These are phyloP conservation scores for Cyanoderma ruficeps DNA, from an alignment of 2,113 vertebrate genomes.

Conservation along the genomic window DNA sequence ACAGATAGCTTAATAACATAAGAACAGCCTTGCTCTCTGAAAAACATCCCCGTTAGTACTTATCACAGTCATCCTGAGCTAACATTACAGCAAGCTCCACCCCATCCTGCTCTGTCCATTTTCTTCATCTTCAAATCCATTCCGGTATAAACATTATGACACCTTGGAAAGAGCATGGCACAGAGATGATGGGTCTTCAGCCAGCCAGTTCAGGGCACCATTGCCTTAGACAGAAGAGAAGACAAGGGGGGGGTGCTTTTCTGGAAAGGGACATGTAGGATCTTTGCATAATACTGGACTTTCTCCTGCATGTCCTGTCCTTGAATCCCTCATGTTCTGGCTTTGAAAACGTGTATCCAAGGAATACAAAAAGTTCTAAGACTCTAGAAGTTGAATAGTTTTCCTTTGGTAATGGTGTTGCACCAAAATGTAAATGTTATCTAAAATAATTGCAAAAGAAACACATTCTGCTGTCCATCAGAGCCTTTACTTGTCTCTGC, in stretches of 20 bases:
- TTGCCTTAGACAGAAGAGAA: not conserved
- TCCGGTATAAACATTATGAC: not conserved
- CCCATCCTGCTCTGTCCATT: not conserved
- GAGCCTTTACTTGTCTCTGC: not conserved
- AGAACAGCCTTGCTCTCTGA: not conserved
- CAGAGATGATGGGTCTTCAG: not conserved
- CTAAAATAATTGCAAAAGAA: not conserved
- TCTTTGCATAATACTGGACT: not conserved
- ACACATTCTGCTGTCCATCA: not conserved
- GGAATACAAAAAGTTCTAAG: not conserved
- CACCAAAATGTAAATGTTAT: not conserved
- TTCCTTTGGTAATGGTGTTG: not conserved
- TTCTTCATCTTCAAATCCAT: not conserved
- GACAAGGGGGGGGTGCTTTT: not conserved
- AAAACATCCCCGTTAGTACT: not conserved
- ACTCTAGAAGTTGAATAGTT: not conserved
- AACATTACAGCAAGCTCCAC: not conserved
- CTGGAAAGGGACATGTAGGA: not conserved
- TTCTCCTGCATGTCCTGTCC: not conserved
- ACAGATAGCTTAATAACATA: not conserved
- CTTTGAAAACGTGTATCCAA: not conserved
- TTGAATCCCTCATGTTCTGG: not conserved
- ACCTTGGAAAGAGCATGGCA: not conserved
- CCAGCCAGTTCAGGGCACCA: not conserved
- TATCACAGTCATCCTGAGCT: not conserved